These are phyloP conservation scores for Pachyramphus minor DNA, from an alignment of 2,113 vertebrate genomes.

Conservation along the genomic window DNA sequence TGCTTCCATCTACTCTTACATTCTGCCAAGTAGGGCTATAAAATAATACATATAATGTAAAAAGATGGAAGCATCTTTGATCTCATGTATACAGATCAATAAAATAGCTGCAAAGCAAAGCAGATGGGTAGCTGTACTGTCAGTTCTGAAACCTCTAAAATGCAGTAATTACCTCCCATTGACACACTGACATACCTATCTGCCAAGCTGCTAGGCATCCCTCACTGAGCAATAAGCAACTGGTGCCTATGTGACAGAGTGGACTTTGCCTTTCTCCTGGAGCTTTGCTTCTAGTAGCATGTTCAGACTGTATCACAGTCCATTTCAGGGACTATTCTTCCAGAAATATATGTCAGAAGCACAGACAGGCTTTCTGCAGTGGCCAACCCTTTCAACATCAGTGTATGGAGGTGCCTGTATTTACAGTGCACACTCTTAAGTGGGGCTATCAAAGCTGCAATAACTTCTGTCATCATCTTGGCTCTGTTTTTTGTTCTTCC, in stretches of 20 bases:
- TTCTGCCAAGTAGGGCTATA: background rate
- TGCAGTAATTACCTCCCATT: background rate
- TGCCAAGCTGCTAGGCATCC: background rate
- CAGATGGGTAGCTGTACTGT: background rate
- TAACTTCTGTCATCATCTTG: conserved; percentile 56
- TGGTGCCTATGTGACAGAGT: background rate
- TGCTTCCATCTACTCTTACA: background rate
- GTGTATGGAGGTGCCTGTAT: background rate
- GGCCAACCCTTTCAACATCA: background rate
- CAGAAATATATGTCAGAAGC: background rate
- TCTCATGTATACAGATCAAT: background rate
- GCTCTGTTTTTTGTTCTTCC: conserved; percentile 44
- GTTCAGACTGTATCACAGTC: background rate
- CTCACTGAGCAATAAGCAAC: background rate
- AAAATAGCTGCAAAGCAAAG: conserved; percentile 2
- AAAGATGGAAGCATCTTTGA: background rate
- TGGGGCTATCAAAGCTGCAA: conserved; percentile 26
- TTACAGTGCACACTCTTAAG: conserved; percentile 19
- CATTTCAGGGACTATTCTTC: background rate
- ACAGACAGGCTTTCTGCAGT: background rate
- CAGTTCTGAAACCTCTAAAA: background rate
- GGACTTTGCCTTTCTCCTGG: background rate
- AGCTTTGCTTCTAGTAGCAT: background rate
- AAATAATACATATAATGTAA: background rate
- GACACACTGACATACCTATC: background rate